These are phyloP conservation scores for Taenaris catops DNA, from an alignment of 2,888 invertebrate genomes.

Conservation along the genomic window DNA sequence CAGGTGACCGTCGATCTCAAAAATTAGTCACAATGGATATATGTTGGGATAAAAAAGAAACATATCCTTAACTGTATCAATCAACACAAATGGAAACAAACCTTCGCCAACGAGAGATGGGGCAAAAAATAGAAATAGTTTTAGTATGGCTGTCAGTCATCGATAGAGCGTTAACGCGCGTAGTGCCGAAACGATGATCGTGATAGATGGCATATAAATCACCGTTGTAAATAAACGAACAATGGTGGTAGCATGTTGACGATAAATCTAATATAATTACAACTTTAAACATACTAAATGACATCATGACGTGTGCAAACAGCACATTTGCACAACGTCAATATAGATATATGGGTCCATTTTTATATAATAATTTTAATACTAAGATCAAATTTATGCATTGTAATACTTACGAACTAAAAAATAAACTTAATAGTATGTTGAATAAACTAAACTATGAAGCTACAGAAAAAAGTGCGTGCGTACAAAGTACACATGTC, in stretches of 20 bases:
- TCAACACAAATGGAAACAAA: constrained; percentile 18
- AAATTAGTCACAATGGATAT: constrained; percentile 3
- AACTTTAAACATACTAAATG: no score
- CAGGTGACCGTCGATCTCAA: constrained; percentile 8
- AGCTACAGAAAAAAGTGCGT: no score
- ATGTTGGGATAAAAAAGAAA: constrained; percentile 4
- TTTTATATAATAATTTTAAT: no score
- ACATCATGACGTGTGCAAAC: no score
- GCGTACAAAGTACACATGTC: no score
- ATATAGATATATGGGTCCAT: no score
- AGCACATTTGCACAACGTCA: no score
- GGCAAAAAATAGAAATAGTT: constrained; percentile 28
- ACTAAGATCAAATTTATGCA: no score
- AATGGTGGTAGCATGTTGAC: not conserved
- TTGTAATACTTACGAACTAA: no score
- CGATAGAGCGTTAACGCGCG: constrained; percentile 29
- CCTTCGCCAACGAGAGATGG: constrained; percentile 17
- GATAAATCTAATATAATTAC: no score
- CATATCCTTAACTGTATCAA: constrained; percentile 16
- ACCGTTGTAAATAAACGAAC: constrained; percentile 23
- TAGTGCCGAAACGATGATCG: constrained; percentile 31
- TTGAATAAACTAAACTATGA: no score
- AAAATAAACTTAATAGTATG: no score
- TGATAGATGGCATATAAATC: constrained; percentile 47
- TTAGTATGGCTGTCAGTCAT: constrained; percentile 30